Base-by-base conservation (phyloP, 1,140 invertebrate genomes). In the Batillaria attramentaria region DNA sequence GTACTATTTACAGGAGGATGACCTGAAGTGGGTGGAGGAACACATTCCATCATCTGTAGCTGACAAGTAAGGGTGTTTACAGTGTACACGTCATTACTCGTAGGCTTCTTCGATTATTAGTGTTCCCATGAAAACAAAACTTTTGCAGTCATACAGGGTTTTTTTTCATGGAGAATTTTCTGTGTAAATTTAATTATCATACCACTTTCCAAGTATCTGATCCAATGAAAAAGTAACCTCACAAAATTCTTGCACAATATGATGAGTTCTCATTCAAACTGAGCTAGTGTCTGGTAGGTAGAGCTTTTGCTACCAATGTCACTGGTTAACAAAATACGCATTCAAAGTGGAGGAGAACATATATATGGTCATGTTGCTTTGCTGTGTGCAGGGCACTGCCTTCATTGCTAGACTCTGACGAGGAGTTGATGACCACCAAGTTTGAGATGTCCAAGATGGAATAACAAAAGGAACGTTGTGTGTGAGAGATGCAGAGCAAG, bases 391-490 rank as follows among this genome's bases (percentile, higher is more conserved):
- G 93, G 43, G 93, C 95, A 20, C 91, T 97, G 37, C 95, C 96
- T 1, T 93, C 86, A 77, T 78, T 96, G 35, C 91, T 97, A 28
- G 96, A 97, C 91, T 97, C 96, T 0, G 96, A 97, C 89, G 96
- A 97, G 91, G 96, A 97, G 91, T 94, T 97, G 37, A 94, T 96
- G 88, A 96, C 94, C 84, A 95, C 95, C 5, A 95, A 95, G 90
- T 97, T 97, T 92, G 96, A 97, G 93, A 94, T 96, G 77, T 96
- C 95, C 50, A 97, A 97, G 92, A 97, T 97, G 96, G 95, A 97
- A 92, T 96, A 84, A 84, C 57, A 62, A 31, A 18, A 8, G 57
- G 33, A 31, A n/a, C n/a, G n/a, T n/a, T n/a, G n/a, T n/a, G n/a
- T n/a, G n/a, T n/a, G n/a, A n/a, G n/a, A n/a, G n/a, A n/a, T n/a